phyloP scores from a whole-genome alignment of 2,888 invertebrate species.

The Machimus rusticus region DNA sequence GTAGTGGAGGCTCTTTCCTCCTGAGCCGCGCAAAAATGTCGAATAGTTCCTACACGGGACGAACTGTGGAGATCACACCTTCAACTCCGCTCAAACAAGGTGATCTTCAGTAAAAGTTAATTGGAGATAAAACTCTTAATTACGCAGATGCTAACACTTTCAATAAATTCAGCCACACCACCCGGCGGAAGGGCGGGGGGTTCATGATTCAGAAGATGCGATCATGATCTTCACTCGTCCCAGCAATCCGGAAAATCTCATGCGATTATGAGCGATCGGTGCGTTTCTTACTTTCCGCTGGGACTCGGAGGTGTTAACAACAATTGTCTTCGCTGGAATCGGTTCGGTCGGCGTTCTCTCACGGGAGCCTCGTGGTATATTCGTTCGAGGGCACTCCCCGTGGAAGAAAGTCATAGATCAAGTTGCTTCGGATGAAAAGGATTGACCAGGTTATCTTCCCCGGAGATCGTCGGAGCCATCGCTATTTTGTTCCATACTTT shows the following conservation, averaged over 20 bases:
- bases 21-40: conserved; percentile 8
- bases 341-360: not conserved
- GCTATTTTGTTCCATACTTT: not conserved
- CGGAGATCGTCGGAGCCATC: not conserved
- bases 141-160: conserved; percentile 3
- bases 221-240: conserved; percentile 31
- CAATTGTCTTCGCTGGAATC: not conserved
- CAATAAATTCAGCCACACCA: not conserved
- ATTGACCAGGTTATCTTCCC: conserved; percentile 12
- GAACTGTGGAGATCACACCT: conserved; percentile 1
- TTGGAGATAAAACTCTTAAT: not conserved
- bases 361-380: conserved; percentile 18
- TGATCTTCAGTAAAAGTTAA: conserved; percentile 16
- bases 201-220: conserved; percentile 11
- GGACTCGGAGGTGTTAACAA: conserved; percentile 18
- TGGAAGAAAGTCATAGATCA: conserved; percentile 35
- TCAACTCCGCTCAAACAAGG: not conserved
- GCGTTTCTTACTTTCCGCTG: not conserved
- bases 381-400: not conserved
- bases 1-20: conserved; percentile 5
- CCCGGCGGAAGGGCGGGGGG: not conserved
- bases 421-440: not conserved
- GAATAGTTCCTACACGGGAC: conserved; percentile 8
- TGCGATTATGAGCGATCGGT: not conserved
- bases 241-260: conserved; percentile 30